These are phyloP conservation scores for Rachycentron canadum DNA, from an alignment of 2,797 vertebrate species.

Conservation along the genomic window DNA sequence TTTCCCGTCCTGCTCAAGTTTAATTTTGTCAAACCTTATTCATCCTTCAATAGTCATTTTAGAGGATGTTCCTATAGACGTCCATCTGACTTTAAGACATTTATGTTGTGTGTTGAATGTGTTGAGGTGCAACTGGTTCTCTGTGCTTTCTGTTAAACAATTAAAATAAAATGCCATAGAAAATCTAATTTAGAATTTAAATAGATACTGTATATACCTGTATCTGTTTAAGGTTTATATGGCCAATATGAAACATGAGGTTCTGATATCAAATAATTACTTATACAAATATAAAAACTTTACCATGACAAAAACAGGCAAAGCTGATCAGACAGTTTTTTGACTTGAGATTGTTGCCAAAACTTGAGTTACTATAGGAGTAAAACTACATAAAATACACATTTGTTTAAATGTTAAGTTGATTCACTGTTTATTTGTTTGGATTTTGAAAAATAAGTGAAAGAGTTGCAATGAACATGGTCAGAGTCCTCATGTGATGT, in stretches of 20 bases:
- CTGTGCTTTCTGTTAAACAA: not conserved
- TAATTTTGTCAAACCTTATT: slow-evolving; percentile 22
- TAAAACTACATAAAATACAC: not conserved
- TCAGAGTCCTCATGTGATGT: not conserved
- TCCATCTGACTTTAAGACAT: not conserved
- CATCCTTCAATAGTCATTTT: not conserved
- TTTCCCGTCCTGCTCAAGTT: slow-evolving; percentile 1
- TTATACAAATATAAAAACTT: not conserved
- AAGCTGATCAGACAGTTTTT: not conserved
- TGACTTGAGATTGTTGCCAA: not conserved
- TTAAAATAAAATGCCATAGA: not conserved
- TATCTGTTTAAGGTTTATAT: not conserved
- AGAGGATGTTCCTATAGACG: not conserved
- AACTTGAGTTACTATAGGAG: not conserved
- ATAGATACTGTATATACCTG: not conserved
- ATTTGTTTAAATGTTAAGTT: not conserved
- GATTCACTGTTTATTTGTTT: not conserved
- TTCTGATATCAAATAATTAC: not conserved
- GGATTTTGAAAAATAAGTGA: not conserved
- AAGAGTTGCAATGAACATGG: slow-evolving; percentile 11
- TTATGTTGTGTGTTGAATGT: not conserved
- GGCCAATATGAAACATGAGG: not conserved
- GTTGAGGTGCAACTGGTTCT: not conserved
- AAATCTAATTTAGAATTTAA: not conserved
- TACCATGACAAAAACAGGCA: not conserved